Base-by-base conservation (phyloP, 2,797 vertebrate genomes). In the Sebastolobus altivelis region DNA sequence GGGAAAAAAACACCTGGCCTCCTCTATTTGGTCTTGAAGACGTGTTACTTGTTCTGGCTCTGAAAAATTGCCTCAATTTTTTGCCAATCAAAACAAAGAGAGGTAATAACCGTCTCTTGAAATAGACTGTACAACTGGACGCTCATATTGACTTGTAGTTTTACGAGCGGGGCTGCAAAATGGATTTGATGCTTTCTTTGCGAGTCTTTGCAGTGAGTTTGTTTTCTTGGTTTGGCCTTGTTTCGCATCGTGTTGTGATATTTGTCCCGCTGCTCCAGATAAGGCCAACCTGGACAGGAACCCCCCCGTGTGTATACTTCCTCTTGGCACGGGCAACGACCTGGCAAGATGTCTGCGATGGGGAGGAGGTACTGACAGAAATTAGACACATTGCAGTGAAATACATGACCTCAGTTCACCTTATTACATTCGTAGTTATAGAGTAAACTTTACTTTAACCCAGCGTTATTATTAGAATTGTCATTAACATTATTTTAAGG, bases 301-400 rank as follows among this genome's bases (percentile, higher is more conserved):
- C 92, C 97, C 98, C 90, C 97, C 97, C 2, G 97, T 99, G 92
- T 97, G 97, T 84, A 97, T 99, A 84, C 97, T 99, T 94, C 98
- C 98, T 92, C 97, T 99, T 82, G 98, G 97, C 86, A 99, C 97
- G 5, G 97, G 98, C 82, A 99, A 98, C 90, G 98, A 98, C 90
- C 95, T 99, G 92, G 97, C 97, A 75, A 95, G 97, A 83, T 98
- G 98, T 94, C 96, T 99, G 88, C 96, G 96, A 89, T 98, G 97
- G 97, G 98, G 97, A 93, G 97, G 97, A 98, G 97, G 97, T 99
- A 97, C 96, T 40, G 68, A 88, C 61, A 69, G 60, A 35, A 85
- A 80, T 62, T 25, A 74, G 72, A 83, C 9, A 31, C 72, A 38
- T 38, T 43, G 56, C 65, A 46, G 27, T 31, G 25, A 81, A 84